phyloP scores from a whole-genome alignment of 1,140 invertebrate species.

The Megalonaias nervosa region DNA sequence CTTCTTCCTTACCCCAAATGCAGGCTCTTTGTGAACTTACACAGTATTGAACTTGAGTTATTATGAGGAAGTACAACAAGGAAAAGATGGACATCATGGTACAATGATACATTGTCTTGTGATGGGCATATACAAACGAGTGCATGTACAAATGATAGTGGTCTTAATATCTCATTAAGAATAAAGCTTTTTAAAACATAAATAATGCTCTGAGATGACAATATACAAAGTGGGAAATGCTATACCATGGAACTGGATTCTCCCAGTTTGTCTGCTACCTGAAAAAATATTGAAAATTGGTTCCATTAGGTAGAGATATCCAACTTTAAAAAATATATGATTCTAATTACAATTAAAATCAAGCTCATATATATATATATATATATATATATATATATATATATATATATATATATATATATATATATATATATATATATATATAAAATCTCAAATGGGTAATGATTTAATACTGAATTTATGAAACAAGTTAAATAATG shows the following conservation, averaged over 20 bases:
- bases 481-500: no score
- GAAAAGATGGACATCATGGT: no score
- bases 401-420: constrained; percentile 24
- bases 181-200: background rate
- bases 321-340: no score
- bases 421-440: background rate
- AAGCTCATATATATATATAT: background rate
- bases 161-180: constrained; percentile 4
- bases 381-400: background rate
- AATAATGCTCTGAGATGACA: background rate
- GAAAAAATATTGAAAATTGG: constrained; percentile 1
- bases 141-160: background rate
- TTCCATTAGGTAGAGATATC: no score
- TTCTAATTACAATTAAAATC: no score
- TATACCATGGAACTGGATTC: constrained; percentile 37
- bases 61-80: no score
- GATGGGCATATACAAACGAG: background rate
- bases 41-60: no score
- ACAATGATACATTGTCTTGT: no score
- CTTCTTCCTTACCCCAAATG: no score
- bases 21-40: no score
- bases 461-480: no score
- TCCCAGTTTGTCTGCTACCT: constrained; percentile 38
- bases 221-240: background rate
- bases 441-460: no score